Percentiles rank a stretch among this genome's conserved stretches.
These are phyloP conservation scores for Drosophila repletoides DNA, from an alignment of 1,140 invertebrate species.

Conservation along the genomic window DNA sequence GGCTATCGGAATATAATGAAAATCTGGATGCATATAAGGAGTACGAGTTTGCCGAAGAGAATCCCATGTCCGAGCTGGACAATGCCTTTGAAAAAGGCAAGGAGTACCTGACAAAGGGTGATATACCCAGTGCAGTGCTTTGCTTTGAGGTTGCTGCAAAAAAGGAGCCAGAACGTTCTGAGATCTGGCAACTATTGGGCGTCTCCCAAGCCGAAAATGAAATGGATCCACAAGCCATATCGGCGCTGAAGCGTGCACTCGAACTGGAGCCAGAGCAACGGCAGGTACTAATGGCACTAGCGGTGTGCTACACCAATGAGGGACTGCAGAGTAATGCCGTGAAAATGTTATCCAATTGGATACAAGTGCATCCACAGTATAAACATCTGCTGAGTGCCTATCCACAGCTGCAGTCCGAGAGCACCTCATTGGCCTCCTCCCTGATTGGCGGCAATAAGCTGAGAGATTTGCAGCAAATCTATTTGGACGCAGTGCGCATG, in stretches of 20 bases:
- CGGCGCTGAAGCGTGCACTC: conserved; percentile 93
- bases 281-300: conserved; percentile 93
- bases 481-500: conserved; percentile 92
- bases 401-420: conserved; percentile 47
- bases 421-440: conserved; percentile 52
- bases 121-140: conserved; percentile 96
- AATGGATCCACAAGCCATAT: conserved; percentile 92
- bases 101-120: conserved; percentile 90
- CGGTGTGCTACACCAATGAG: conserved; percentile 98
- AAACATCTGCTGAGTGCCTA: conserved; percentile 86
- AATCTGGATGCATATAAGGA: conserved; percentile 87
- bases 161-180: conserved; percentile 90
- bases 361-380: conserved; percentile 93
- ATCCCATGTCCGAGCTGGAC: conserved; percentile 91
- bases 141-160: conserved; percentile 98
- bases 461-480: conserved; percentile 90
- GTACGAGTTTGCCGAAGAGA: conserved; percentile 93
- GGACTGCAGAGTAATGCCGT: conserved; percentile 90
- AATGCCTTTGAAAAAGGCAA: conserved; percentile 94
- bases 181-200: conserved; percentile 92
- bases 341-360: conserved; percentile 90
- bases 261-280: conserved; percentile 91
- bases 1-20: conserved; percentile 87
- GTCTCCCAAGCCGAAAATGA: conserved; percentile 93
- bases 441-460: conserved; percentile 68